Base-by-base conservation (phyloP, 2,888 invertebrate genomes). In the Bugulina stolonifera region DNA sequence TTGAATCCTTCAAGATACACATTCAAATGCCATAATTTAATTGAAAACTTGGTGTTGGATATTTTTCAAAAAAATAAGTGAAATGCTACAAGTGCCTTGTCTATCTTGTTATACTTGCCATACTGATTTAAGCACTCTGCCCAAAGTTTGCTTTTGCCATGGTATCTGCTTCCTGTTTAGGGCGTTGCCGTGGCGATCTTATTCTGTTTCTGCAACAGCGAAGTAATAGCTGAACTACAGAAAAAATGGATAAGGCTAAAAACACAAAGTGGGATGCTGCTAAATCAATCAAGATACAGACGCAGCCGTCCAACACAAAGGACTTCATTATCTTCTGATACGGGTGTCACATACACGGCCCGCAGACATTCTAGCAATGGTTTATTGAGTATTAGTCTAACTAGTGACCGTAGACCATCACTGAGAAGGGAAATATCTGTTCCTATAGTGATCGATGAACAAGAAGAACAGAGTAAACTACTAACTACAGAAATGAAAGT, bases 151-250 rank as follows among this genome's bases (percentile, higher is more conserved):
- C n/a, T n/a, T n/a, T n/a, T n/a, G n/a, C n/a, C n/a, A n/a, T n/a
- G n/a, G n/a, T n/a, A n/a, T n/a, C n/a, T n/a, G n/a, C n/a, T 5
- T 23, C 32, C 32, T 18, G 22, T 70, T 22, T 29, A 70, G 70
- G 70, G 70, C 43, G 10, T 70, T 3, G 70, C 32, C 5, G 70
- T 70, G 25, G 43, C 70, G 5, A 23, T 70, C 2, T 25, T 70
- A 2, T 70, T 70, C 43, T 70, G 70, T 29, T 70, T 70, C 54
- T 32, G 23, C 52, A 70, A 70, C 52, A 10, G 5, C 5, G 70
- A 70, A 29, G 70, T 70, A 5, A 70, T 25, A 64, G n/a, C 5
- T 32, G 64, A 64, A 34, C 14, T 64, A n/a, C 64, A 64, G 64
- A 64, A 64, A 34, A 64, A 25, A 14, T 64, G 64, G 64, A 3